A percentile compares a stretch with the other conserved stretches of the same genome.
Conservation (phyloP, 2,888 invertebrate genomes). For the Trachelus stipa region DNA sequence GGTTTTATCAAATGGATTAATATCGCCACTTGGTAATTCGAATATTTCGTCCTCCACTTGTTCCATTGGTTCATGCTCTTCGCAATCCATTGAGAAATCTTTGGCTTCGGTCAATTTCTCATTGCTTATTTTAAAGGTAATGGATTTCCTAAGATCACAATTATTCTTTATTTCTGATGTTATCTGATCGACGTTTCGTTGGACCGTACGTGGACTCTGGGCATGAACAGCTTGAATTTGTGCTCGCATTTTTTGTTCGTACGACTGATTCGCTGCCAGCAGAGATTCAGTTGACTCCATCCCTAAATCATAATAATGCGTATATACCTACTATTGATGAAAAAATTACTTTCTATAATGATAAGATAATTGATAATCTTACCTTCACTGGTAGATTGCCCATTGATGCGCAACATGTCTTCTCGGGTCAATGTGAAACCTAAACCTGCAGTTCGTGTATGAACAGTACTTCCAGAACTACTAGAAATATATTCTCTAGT, state of each 20-base stretch:
- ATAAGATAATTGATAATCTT: not conserved
- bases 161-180: conserved; percentile 63
- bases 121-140: conserved; percentile 50
- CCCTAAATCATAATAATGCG: conserved; percentile 22
- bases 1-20: conserved; percentile 86
- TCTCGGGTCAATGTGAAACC: conserved; percentile 55
- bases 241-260: conserved; percentile 59
- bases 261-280: conserved; percentile 41
- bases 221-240: conserved; percentile 64
- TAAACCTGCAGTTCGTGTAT: conserved; percentile 49
- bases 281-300: conserved; percentile 44
- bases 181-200: conserved; percentile 64
- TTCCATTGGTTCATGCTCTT: conserved; percentile 54
- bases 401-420: conserved; percentile 54
- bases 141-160: conserved; percentile 60
- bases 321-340: not conserved
- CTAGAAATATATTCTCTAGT: conserved; percentile 73
- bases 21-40: conserved; percentile 55
- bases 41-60: conserved; percentile 58
- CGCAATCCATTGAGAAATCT: conserved; percentile 58
- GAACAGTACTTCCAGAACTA: conserved; percentile 55
- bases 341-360: conserved; percentile 6
- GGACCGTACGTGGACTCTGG: conserved; percentile 63
- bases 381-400: conserved; percentile 45
- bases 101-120: conserved; percentile 37